A percentile compares a stretch with the other conserved stretches of the same genome.
These are phyloP conservation scores for Rhinolophus ferrumequinum DNA, from an alignment of 2,113 vertebrate genomes.

Conservation along the genomic window DNA sequence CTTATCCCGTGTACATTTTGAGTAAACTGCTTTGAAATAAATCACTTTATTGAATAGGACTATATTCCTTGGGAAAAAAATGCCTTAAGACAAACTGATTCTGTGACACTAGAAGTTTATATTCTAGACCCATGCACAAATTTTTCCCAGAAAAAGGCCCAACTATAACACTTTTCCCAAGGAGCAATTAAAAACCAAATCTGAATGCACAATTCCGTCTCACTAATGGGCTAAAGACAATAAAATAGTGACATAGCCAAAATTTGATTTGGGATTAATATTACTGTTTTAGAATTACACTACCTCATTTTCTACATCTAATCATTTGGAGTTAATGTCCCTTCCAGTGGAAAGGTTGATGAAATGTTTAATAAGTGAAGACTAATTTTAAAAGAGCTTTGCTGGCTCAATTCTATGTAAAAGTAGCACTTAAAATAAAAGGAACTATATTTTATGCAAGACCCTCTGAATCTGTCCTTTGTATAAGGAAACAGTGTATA, in stretches of 20 bases:
- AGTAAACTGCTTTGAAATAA: conserved; percentile 37
- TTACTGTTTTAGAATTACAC: background rate
- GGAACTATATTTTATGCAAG: background rate
- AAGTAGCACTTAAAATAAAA: background rate
- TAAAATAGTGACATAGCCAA: background rate
- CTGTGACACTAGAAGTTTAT: background rate
- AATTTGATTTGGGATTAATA: conserved; percentile 10
- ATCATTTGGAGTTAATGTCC: background rate
- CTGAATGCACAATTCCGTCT: background rate
- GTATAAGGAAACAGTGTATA: background rate
- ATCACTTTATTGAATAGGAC: background rate
- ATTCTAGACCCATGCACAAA: background rate
- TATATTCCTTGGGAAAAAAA: background rate
- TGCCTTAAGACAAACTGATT: background rate
- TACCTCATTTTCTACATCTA: conserved; percentile 11
- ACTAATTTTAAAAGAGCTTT: conserved; percentile 14
- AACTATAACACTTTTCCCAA: background rate
- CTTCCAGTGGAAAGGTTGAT: background rate
- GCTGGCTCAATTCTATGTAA: background rate
- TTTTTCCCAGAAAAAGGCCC: background rate
- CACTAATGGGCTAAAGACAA: background rate
- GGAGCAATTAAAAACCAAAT: conserved; percentile 26
- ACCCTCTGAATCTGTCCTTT: background rate
- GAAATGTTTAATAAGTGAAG: conserved; percentile 24
- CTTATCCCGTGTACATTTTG: background rate